Conservation (phyloP, 2,113 vertebrate genomes). For the Tringa solitaria region DNA sequence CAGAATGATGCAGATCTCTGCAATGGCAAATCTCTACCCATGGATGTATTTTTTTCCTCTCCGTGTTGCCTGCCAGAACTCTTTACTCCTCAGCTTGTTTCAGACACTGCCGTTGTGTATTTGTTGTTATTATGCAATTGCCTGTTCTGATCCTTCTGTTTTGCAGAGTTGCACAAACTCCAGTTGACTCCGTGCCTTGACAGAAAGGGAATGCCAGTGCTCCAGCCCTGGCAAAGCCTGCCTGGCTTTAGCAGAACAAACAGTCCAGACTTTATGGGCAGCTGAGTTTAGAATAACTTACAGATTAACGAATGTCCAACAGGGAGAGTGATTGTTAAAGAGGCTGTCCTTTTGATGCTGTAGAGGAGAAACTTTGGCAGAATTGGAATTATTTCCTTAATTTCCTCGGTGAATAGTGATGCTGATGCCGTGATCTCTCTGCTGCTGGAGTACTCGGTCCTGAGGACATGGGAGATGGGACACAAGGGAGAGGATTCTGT, state of each 20-base stretch:
- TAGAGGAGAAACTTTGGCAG: background rate
- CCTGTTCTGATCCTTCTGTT: background rate
- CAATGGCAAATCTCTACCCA: background rate
- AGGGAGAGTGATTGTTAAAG: background rate
- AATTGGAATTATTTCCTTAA: background rate
- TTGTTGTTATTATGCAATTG: background rate
- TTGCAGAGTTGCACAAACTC: background rate
- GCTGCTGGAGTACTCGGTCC: background rate
- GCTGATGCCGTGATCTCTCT: accelerated
- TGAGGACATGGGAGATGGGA: background rate
- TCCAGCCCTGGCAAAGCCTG: background rate
- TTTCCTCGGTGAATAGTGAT: accelerated
- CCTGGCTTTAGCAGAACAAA: background rate
- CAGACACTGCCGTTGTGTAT: background rate
- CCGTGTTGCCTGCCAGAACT: background rate
- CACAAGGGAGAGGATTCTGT: background rate
- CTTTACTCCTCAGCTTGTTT: background rate
- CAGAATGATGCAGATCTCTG: background rate
- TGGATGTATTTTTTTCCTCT: background rate
- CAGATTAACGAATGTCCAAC: background rate
- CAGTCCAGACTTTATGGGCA: background rate
- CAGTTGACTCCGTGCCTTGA: background rate
- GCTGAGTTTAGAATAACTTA: background rate
- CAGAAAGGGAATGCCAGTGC: background rate
- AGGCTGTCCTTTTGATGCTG: background rate